Conservation (phyloP, 2,888 invertebrate species). For the Schizaphis graminum region DNA sequence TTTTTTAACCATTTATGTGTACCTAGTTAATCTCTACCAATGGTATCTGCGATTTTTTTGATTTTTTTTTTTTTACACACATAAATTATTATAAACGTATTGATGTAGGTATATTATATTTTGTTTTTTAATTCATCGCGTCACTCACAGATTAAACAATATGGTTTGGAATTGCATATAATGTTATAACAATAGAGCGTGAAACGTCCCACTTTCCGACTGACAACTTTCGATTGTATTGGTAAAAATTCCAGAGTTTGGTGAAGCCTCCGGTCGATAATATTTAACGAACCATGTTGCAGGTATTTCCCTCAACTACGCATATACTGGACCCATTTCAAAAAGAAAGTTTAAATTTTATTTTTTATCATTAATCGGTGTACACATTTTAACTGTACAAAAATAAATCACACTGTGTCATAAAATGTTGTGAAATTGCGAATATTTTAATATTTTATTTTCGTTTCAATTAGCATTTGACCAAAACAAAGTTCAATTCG, state of each 20-base stretch:
- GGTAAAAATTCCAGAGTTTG: neutral
- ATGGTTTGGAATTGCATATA: neutral
- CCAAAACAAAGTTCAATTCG: constrained; percentile 1
- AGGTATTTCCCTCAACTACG: neutral
- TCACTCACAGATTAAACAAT: constrained; percentile 23
- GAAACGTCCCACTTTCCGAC: neutral
- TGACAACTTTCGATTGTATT: constrained; percentile 24
- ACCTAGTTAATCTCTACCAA: neutral
- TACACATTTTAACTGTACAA: neutral
- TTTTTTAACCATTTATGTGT: neutral
- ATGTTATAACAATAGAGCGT: constrained; percentile 10
- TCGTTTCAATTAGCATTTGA: constrained; percentile 28
- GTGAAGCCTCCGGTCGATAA: constrained; percentile 7
- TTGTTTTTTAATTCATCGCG: neutral
- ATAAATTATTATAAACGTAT: neutral
- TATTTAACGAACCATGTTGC: constrained; percentile 3
- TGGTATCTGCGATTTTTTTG: neutral
- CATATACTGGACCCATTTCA: neutral
- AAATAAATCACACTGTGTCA: neutral
- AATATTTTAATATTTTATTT: neutral
- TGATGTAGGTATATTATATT: neutral
- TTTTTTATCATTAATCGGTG: neutral
- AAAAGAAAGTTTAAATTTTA: neutral
- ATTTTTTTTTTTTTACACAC: neutral
- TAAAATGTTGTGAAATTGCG: neutral